A percentile compares a stretch with the other conserved stretches of the same genome.
Conservation (phyloP, 2,113 vertebrate genomes). For the Phocoena sinus region DNA sequence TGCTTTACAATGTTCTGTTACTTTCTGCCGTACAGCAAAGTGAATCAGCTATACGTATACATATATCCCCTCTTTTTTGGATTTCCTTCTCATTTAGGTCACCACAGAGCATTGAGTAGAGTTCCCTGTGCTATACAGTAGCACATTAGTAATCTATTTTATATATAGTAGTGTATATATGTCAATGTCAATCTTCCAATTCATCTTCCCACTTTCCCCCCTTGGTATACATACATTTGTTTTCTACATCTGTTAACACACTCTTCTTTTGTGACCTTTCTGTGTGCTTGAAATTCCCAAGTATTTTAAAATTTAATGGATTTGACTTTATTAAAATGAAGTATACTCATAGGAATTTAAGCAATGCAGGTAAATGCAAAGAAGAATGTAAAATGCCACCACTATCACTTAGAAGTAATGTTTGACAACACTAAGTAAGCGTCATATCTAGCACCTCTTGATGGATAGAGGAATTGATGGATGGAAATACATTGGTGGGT, state of each 20-base stretch:
- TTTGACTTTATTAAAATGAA: neutral
- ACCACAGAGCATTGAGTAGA: too few relatives aligned
- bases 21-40: neutral
- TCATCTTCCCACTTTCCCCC: neutral
- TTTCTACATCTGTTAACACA: neutral
- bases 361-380: neutral
- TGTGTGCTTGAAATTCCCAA: neutral
- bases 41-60: neutral
- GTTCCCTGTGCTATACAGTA: too few relatives aligned
- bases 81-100: too few relatives aligned
- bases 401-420: neutral
- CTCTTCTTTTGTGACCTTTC: neutral
- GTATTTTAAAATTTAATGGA: neutral
- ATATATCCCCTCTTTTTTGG: too few relatives aligned
- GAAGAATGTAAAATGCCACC: neutral
- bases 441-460: neutral
- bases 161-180: too few relatives aligned
- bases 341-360: neutral
- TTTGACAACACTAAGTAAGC: neutral
- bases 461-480: neutral
- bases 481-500: neutral
- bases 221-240: neutral
- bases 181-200: neutral
- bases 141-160: too few relatives aligned
- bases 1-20: neutral